phyloP scores from a whole-genome alignment of 2,888 invertebrate species.

The Pelosia muscerda region DNA sequence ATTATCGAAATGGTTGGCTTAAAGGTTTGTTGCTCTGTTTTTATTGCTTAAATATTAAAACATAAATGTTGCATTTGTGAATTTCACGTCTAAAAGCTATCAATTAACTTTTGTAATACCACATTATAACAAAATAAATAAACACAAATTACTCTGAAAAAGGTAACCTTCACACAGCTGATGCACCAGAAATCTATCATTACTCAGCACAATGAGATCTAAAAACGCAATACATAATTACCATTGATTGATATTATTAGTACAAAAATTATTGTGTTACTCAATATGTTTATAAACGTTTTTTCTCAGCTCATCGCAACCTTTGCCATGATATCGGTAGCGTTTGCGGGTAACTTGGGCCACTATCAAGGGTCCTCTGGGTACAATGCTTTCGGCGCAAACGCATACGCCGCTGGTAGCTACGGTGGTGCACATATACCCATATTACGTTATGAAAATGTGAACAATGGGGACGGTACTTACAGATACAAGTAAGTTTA shows the following conservation, averaged over 20 bases:
- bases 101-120: not conserved
- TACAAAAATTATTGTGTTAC: not conserved
- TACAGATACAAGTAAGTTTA: conserved; percentile 86
- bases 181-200: conserved; percentile 16
- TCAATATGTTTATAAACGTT: not conserved
- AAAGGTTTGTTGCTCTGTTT: conserved; percentile 50
- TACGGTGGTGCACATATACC: conserved; percentile 81
- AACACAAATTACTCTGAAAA: not conserved
- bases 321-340: conserved; percentile 55
- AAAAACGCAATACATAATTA: conserved; percentile 17
- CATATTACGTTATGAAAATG: conserved; percentile 87
- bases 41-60: not conserved
- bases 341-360: conserved; percentile 59
- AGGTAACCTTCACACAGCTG: not conserved
- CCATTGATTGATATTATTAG: conserved; percentile 17
- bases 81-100: not conserved
- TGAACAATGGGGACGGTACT: conserved; percentile 88
- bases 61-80: not conserved
- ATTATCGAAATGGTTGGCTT: conserved; percentile 47
- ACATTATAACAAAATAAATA: not conserved
- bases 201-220: conserved; percentile 12
- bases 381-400: conserved; percentile 51
- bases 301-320: conserved; percentile 55
- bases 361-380: conserved; percentile 41
- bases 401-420: conserved; percentile 37